These are phyloP conservation scores for Eupithecia centaureata DNA, from an alignment of 2,888 invertebrate genomes.

Conservation along the genomic window DNA sequence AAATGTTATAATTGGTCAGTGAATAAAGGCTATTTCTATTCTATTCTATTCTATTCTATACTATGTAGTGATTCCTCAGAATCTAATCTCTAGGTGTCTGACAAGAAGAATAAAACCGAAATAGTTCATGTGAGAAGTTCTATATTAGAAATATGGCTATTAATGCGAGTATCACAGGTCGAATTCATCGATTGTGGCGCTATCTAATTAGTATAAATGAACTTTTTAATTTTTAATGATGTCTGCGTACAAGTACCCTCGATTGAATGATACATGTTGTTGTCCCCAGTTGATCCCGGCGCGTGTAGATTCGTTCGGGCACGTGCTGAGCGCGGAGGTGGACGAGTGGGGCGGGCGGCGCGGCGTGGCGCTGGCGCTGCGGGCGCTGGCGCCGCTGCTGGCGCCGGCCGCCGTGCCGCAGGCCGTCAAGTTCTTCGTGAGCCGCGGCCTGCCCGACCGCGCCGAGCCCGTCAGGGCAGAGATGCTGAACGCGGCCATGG, in stretches of 20 bases:
- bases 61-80: no score
- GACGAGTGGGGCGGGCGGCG: slow-evolving; percentile 96
- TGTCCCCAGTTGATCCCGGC: slow-evolving; percentile 89
- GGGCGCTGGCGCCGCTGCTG: slow-evolving; percentile 89
- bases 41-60: no score
- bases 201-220: neutral
- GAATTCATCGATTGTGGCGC: neutral
- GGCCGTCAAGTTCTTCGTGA: slow-evolving; percentile 92
- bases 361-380: slow-evolving; percentile 93
- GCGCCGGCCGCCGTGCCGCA: slow-evolving; percentile 87
- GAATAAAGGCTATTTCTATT: no score
- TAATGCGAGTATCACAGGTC: neutral
- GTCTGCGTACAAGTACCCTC: neutral
- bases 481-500: slow-evolving; percentile 97
- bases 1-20: no score
- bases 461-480: slow-evolving; percentile 91
- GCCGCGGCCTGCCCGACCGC: slow-evolving; percentile 93
- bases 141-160: neutral
- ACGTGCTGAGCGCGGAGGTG: slow-evolving; percentile 91
- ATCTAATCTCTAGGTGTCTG: no score
- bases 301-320: slow-evolving; percentile 95
- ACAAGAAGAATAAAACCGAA: no score
- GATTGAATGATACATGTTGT: neutral
- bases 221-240: neutral
- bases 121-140: no score